Conservation (phyloP, 1,140 invertebrate species). For the Pseudomyrmex cubaensis region DNA sequence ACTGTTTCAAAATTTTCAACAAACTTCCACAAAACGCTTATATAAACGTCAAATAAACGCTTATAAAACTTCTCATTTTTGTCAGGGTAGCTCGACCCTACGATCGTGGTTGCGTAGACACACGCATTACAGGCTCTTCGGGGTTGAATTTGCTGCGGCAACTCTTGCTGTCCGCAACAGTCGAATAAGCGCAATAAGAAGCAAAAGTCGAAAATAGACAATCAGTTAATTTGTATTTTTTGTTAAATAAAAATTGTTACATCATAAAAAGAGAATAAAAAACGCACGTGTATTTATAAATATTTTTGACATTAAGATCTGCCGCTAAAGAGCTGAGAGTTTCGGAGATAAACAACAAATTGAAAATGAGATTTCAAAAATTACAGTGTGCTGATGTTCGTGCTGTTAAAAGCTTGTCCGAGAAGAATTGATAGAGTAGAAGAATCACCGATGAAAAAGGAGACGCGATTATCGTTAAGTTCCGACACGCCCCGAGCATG, state of each 20-base stretch:
- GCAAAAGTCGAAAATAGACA: no score
- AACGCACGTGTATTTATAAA: no score
- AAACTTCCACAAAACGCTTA: no score
- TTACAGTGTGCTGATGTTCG: not conserved
- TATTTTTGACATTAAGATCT: no score
- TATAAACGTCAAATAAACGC: no score
- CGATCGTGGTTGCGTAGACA: constrained; percentile 66
- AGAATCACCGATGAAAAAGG: constrained; percentile 67
- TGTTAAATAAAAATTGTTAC: no score
- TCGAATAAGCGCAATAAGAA: not conserved
- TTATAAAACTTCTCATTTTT: no score
- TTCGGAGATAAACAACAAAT: not conserved
- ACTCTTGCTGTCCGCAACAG: constrained; percentile 31
- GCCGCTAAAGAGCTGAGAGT: no score
- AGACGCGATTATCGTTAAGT: constrained; percentile 76
- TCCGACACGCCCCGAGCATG: constrained; percentile 73
- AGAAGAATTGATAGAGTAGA: constrained; percentile 43
- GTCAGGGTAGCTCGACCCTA: constrained; percentile 62
- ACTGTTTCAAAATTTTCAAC: no score
- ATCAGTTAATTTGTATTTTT: no score
- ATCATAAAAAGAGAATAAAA: no score
- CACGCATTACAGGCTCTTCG: constrained; percentile 72
- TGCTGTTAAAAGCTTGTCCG: constrained; percentile 5
- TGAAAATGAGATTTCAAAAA: not conserved
- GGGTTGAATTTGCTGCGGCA: constrained; percentile 31